Evolutionary conservation across 2,113 vertebrate genomes (phyloP), one percentile per base, ranked within the genome.

Genomic region (Daubentonia madagascariensis): DNA sequence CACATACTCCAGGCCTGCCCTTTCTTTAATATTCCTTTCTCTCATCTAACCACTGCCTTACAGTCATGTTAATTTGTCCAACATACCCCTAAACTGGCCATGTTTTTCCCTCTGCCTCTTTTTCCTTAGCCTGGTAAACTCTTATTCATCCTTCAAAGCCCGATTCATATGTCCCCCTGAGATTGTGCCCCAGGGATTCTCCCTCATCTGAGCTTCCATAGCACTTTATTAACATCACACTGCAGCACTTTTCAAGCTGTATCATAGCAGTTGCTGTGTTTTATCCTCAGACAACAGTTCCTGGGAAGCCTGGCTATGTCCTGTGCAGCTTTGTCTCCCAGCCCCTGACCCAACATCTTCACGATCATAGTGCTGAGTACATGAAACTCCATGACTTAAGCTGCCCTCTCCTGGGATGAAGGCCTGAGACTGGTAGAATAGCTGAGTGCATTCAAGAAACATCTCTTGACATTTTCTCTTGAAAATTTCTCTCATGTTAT

Each of bases 71-170:
- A 9, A 72, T 48, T 65, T 65, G 67, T 8, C 88, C 28, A 75
- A 5, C 4, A 7, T 30, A 35, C 8, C 73, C 83, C 35, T n/a
- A 63, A 14, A 54, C 30, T 17, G 16, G 23, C 25, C 30, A 4
- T 16, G 4, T 16, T 54, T 70, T 79, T 18, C 32, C 54, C 32
- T 91, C 45, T 63, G 12, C n/a, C 16, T 65, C 16, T 90, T 73
- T 70, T 50, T 37, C 14, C 20, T 94, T 32, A 22, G 23, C 23
- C 65, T 67, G 13, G n/a, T 8, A 63, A 72, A 89, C 59, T 89
- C 90, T 37, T 89, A 86, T 16, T 92, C 68, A 79, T 35, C 88
- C 78, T 83, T 83, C 68, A 89, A 50, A 95, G n/a, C 40, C 52
- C 59, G 81, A 70, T 65, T 85, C 16, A 57, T 85, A 50, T 35